Conservation (phyloP, 2,797 vertebrate genomes). For the Lacerta bilineata region DNA sequence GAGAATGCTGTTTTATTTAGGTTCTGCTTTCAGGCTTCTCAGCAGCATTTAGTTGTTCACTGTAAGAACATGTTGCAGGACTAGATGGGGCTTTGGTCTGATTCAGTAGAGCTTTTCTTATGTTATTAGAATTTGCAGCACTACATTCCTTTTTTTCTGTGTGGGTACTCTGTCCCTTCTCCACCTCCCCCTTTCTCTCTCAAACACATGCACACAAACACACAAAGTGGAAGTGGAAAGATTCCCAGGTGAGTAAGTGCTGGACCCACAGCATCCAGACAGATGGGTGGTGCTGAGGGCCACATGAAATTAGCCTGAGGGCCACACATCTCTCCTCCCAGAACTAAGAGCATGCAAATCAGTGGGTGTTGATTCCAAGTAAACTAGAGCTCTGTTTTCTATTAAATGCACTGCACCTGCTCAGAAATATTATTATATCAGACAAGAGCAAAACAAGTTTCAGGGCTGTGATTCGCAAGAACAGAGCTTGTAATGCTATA, state of each 20-base stretch:
- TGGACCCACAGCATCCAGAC: neutral
- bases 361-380: neutral
- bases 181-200: too few species aligned
- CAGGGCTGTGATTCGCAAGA: neutral
- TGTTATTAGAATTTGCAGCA: too few species aligned
- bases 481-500: neutral
- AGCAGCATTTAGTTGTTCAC: too few species aligned
- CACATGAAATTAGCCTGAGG: neutral
- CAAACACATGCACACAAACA: too few species aligned
- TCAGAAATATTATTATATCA: slow-evolving; percentile 1
- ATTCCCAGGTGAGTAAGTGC: neutral
- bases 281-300: neutral
- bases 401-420: neutral
- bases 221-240: too few species aligned
- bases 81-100: too few species aligned
- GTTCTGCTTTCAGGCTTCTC: too few species aligned
- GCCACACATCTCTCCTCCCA: neutral
- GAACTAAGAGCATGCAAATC: neutral
- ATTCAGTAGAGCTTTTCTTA: too few species aligned
- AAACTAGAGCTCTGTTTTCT: neutral
- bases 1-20: too few species aligned
- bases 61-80: too few species aligned
- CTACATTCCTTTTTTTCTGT: too few species aligned
- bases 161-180: neutral
- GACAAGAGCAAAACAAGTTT: neutral